phyloP scores from a whole-genome alignment of 1,140 invertebrate genomes.

The Streblospio benedicti region DNA sequence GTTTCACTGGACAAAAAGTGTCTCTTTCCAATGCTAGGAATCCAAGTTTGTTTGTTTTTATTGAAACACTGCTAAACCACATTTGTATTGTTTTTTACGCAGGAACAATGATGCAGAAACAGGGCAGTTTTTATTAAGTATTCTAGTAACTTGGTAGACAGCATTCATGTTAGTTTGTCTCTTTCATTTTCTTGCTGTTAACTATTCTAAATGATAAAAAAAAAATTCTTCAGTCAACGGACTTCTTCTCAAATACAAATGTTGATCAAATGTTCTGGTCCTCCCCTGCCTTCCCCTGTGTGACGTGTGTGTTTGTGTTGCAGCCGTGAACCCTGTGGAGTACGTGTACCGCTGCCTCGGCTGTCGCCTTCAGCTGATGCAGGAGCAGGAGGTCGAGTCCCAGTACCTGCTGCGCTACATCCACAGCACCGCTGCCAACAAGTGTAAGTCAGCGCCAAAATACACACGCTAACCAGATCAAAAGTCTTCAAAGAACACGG shows the following conservation, averaged over 20 bases:
- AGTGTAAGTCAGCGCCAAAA: conserved; percentile 11
- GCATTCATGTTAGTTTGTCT: too few relatives aligned
- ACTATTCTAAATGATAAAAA: background rate
- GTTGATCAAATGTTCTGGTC: background rate
- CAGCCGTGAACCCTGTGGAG: conserved; percentile 47
- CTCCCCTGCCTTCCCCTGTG: background rate
- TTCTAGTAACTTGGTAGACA: too few relatives aligned
- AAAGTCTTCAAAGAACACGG: background rate
- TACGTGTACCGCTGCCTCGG: conserved; percentile 47
- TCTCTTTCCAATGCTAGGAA: too few relatives aligned
- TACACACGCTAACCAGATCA: background rate
- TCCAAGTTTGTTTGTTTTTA: too few relatives aligned
- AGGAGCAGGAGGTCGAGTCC: conserved; percentile 34
- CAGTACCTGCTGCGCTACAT: conserved; percentile 50
- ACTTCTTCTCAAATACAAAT: too few relatives aligned
- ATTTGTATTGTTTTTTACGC: too few relatives aligned
- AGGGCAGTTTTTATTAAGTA: background rate
- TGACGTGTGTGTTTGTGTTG: conserved; percentile 15
- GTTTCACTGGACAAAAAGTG: too few relatives aligned
- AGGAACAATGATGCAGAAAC: too few relatives aligned
- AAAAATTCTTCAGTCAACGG: too few relatives aligned
- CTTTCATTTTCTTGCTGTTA: too few relatives aligned
- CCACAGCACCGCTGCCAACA: conserved; percentile 36
- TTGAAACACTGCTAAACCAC: too few relatives aligned
- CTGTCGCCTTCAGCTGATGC: conserved; percentile 38